Conservation (phyloP, 1,140 invertebrate genomes). For the Idris sp. region DNA sequence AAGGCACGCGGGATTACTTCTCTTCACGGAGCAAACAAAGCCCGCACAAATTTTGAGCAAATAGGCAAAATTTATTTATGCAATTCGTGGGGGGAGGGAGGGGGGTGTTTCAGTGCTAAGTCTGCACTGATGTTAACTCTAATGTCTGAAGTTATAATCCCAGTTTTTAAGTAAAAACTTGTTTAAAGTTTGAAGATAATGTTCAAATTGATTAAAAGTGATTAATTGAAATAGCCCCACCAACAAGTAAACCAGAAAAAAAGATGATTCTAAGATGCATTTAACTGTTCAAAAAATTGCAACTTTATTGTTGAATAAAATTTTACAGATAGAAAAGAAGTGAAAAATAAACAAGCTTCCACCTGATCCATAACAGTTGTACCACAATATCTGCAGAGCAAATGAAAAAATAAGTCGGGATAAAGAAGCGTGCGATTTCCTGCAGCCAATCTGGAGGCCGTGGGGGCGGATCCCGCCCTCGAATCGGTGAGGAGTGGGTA, state of each 20-base stretch:
- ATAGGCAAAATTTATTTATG: constrained; percentile 41
- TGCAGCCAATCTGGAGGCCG: constrained; percentile 72
- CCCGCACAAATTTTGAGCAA: constrained; percentile 29
- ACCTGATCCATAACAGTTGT: constrained; percentile 7
- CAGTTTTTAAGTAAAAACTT: no score
- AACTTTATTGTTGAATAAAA: no score
- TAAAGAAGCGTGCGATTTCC: constrained; percentile 36
- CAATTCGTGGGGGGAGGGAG: constrained; percentile 4
- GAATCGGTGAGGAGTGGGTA: constrained; percentile 55
- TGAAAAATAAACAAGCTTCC: no score
- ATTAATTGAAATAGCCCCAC: no score
- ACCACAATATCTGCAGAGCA: constrained; percentile 15
- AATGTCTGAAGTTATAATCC: no score
- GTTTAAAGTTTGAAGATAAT: no score
- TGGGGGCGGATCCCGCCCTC: constrained; percentile 72
- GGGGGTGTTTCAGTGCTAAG: constrained; percentile 1
- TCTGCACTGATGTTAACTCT: no score
- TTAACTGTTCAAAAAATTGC: no score
- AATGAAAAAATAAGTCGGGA: constrained; percentile 34
- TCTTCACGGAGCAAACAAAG: constrained; percentile 46
- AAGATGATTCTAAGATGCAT: no score
- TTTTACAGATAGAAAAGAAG: no score
- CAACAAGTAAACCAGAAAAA: no score
- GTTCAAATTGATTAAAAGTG: no score
- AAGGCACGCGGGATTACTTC: constrained; percentile 62